These are phyloP conservation scores for Drosophila trichaetosa DNA, from an alignment of 2,888 invertebrate genomes.

Conservation along the genomic window DNA sequence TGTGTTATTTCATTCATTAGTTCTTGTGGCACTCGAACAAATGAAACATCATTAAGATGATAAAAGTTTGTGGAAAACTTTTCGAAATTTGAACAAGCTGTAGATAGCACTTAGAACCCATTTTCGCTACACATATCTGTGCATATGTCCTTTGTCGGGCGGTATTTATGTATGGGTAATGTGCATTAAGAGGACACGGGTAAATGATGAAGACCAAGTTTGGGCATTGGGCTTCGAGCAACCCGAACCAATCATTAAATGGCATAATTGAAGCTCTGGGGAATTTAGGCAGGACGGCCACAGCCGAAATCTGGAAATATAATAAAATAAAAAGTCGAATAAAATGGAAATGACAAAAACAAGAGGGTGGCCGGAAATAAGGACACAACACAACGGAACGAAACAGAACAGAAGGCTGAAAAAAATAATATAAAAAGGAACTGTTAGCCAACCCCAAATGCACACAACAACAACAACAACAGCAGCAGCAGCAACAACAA, in stretches of 20 bases:
- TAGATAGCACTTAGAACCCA: background rate
- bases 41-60: background rate
- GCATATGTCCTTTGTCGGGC: background rate
- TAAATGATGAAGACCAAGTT: slow-evolving; percentile 28
- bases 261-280: slow-evolving; percentile 74
- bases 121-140: background rate
- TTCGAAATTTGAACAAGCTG: background rate
- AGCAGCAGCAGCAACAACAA: slow-evolving; percentile 7
- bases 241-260: slow-evolving; percentile 72
- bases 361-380: slow-evolving; percentile 56
- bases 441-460: slow-evolving; percentile 42
- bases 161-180: slow-evolving; percentile 5
- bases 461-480: slow-evolving; percentile 38
- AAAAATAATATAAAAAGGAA: slow-evolving; percentile 7
- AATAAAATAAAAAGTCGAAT: slow-evolving; percentile 71
- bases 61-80: slow-evolving; percentile 10
- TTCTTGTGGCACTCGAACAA: background rate
- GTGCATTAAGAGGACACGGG: slow-evolving; percentile 14
- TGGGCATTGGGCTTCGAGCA: slow-evolving; percentile 9
- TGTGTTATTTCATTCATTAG: background rate
- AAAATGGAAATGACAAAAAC: slow-evolving; percentile 68
- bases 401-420: slow-evolving; percentile 31
- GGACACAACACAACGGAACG: slow-evolving; percentile 18
- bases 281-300: slow-evolving; percentile 46
- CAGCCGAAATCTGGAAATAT: slow-evolving; percentile 57